Evolutionary conservation across 2,797 vertebrate genomes (phyloP), one percentile per base, ranked within the genome.

Genomic region (Sebastes baramenuke): DNA sequence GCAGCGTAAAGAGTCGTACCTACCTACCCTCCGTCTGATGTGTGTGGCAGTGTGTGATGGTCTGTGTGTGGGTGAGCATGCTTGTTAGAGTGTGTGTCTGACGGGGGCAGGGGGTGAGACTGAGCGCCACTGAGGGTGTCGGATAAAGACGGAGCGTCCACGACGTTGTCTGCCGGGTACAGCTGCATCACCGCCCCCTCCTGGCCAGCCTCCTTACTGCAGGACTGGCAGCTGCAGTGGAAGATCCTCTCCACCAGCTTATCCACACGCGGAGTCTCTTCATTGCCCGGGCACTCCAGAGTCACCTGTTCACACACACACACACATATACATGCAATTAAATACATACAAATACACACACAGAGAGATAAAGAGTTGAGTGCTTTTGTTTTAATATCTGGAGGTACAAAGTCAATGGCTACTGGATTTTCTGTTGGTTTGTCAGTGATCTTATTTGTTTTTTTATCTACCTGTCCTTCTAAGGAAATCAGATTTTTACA

Each of bases 181-280:
- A 98, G 96, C 14, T 97, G 97, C 96, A 99, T 96, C 80, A 97
- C 94, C 27, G 96, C 95, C 83, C 97, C 97, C 91, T 98, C 98
- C 58, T 97, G 97, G 88, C 89, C 93, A 0, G 95, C 95, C 67
- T 99, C 98, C 89, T 97, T 98, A 88, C 96, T 97, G 0, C 98
- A 99, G 0, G 98, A 98, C 96, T 99, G 98, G 93, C 98, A 99
- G 95, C 98, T 99, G 72, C 98, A 99, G 76, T 96, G 97, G 60
- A 99, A 91, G 62, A 99, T 99, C 94, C 97, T 97, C 93, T 99
- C 98, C 91, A 99, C 98, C 91, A 99, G 91, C 75, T 99, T 99
- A 85, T 99, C 98, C 84, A 99, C 98, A 1, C 94, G 94, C 46
- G 98, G 97, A 65, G 97, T 95, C 60, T 98, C 97, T 2, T 97